These are phyloP conservation scores for Callosobruchus maculatus DNA, from an alignment of 2,888 invertebrate genomes.

Conservation along the genomic window DNA sequence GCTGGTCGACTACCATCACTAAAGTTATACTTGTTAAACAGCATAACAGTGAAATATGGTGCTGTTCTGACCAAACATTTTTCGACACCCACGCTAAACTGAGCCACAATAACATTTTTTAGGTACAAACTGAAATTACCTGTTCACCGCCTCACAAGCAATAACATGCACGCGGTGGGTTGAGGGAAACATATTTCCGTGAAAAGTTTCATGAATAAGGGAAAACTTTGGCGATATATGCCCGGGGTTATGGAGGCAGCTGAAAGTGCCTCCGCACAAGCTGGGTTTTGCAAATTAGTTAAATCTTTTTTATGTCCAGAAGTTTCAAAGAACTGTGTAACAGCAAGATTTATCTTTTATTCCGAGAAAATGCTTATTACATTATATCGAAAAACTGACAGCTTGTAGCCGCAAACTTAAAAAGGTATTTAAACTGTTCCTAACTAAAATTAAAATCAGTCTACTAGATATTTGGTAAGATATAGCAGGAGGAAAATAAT, in stretches of 20 bases:
- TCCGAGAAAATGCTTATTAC: background rate
- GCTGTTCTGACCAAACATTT: too few species aligned
- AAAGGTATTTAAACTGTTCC: too few species aligned
- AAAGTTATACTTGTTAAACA: too few species aligned
- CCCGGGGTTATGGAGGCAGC: background rate
- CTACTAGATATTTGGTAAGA: too few species aligned
- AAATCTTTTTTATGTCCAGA: background rate
- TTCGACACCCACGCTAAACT: background rate
- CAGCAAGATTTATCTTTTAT: background rate
- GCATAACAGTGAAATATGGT: too few species aligned
- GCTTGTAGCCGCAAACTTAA: too few species aligned
- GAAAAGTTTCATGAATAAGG: background rate
- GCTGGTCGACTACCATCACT: too few species aligned
- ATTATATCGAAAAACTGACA: background rate
- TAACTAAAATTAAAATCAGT: too few species aligned
- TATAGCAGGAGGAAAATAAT: too few species aligned
- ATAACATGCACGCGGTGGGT: background rate
- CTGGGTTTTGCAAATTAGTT: background rate
- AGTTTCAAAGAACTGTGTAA: background rate
- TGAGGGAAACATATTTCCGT: background rate
- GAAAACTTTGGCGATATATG: background rate
- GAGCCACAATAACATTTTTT: background rate
- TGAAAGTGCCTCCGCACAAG: background rate
- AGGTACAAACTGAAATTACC: background rate
- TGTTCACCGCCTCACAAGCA: background rate